A percentile compares a stretch with the other conserved stretches of the same genome.
phyloP scores from a whole-genome alignment of 2,888 invertebrate species.

The Agrochola lota region DNA sequence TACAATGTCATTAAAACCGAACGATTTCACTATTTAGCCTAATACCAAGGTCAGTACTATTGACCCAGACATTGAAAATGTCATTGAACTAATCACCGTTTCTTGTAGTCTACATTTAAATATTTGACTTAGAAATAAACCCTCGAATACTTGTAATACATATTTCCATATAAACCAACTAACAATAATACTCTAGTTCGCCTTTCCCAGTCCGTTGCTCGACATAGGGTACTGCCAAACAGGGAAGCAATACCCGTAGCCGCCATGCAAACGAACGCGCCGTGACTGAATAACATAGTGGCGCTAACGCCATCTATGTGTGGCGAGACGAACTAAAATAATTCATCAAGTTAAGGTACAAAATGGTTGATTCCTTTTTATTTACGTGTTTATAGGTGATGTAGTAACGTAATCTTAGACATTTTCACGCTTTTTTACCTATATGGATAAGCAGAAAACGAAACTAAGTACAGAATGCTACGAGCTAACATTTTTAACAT shows the following conservation, averaged over 20 bases:
- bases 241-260: slow-evolving; percentile 35
- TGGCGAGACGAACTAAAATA: slow-evolving; percentile 20
- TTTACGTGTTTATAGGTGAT: not conserved
- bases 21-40: not conserved
- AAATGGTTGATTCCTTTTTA: not conserved
- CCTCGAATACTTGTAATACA: not conserved
- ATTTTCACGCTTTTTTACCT: not conserved
- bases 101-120: not conserved
- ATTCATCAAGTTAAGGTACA: not conserved
- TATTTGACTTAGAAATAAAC: not conserved
- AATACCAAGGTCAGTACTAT: slow-evolving; percentile 17
- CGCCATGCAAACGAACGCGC: slow-evolving; percentile 43
- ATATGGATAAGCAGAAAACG: not conserved
- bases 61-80: slow-evolving; percentile 35
- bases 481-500: not conserved
- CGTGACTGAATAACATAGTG: slow-evolving; percentile 15
- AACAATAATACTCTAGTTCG: slow-evolving; percentile 13
- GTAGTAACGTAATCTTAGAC: not conserved
- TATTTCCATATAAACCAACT: not conserved
- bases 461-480: not conserved
- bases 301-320: slow-evolving; percentile 50
- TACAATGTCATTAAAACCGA: slow-evolving; percentile 10
- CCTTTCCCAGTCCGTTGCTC: slow-evolving; percentile 27
- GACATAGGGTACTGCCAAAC: slow-evolving; percentile 29
- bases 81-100: slow-evolving; percentile 31